A percentile compares a stretch with the other conserved stretches of the same genome.
These are phyloP conservation scores for Carcharodon carcharias DNA, from an alignment of 2,797 vertebrate genomes.

Conservation along the genomic window DNA sequence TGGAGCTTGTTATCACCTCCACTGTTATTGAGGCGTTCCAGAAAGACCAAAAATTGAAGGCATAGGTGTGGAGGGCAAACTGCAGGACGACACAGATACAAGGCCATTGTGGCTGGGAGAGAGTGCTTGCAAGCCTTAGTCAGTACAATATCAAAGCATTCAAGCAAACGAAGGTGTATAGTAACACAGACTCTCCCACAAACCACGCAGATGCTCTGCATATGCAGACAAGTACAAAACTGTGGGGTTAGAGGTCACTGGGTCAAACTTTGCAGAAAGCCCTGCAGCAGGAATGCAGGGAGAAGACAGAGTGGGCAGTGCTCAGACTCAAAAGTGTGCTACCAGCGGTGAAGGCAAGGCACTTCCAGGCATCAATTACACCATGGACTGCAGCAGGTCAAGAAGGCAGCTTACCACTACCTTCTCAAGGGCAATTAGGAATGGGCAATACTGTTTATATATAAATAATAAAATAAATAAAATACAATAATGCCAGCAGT, in stretches of 20 bases:
- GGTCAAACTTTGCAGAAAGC: no score
- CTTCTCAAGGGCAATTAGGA: no score
- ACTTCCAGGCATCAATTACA: no score
- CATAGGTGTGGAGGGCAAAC: not conserved
- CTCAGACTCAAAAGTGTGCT: not conserved
- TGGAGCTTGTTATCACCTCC: not conserved
- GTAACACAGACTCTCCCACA: not conserved
- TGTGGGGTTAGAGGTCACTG: no score
- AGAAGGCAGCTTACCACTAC: no score
- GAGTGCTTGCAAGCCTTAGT: not conserved
- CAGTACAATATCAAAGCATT: not conserved
- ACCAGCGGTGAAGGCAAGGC: not conserved
- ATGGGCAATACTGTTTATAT: no score
- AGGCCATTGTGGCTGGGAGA: not conserved
- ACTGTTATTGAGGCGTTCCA: not conserved
- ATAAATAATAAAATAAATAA: no score
- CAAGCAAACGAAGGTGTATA: not conserved
- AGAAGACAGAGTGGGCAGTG: not conserved
- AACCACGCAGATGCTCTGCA: not conserved
- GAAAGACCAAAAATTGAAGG: not conserved
- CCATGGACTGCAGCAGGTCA: no score
- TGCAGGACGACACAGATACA: not conserved
- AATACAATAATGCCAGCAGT: no score
- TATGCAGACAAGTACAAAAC: not conserved
- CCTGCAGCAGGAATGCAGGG: not conserved